Evolutionary conservation across 2,888 invertebrate species (phyloP).

Genomic region (Druceiella hillmani): DNA sequence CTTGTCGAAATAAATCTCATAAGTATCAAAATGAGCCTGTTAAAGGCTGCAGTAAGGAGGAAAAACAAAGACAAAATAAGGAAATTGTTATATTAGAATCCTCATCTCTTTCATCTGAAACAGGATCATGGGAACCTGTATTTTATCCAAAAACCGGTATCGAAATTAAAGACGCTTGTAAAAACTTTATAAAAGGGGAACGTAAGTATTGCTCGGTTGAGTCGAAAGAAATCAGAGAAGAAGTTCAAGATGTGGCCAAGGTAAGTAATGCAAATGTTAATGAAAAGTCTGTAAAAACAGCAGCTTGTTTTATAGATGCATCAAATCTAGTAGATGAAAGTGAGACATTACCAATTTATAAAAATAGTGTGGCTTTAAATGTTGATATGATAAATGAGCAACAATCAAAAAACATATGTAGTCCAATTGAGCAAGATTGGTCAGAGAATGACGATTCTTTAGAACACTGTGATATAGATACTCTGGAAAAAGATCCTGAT

Average conservation of each 20-base stretch:
- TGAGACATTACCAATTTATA: constrained; percentile 42
- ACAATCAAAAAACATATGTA: no score
- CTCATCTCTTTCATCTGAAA: constrained; percentile 58
- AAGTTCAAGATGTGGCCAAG: constrained; percentile 35
- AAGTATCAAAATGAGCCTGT: constrained; percentile 10
- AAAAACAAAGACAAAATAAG: constrained; percentile 57
- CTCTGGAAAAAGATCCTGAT: constrained; percentile 31
- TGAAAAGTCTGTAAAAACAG: constrained; percentile 31
- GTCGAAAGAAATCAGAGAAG: constrained; percentile 33
- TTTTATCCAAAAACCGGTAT: constrained; percentile 42
- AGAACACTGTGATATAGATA: constrained; percentile 32
- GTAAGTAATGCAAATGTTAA: constrained; percentile 36
- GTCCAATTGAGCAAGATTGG: no score
- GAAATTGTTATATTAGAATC: constrained; percentile 58
- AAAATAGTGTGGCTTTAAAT: no score
- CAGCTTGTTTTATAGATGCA: constrained; percentile 71
- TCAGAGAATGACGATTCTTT: constrained; percentile 44
- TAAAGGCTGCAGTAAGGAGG: constrained; percentile 39
- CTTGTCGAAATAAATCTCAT: no score
- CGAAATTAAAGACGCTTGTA: constrained; percentile 39
- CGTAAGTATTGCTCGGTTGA: constrained; percentile 29
- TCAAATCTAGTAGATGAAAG: constrained; percentile 68
- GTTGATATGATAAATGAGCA: no score
- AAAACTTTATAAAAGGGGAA: constrained; percentile 40
- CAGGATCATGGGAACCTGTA: constrained; percentile 60